Evolutionary conservation across 2,888 invertebrate species (phyloP), one percentile per base, ranked within the genome.

Genomic region (Agonopterix subpropinquella): DNA sequence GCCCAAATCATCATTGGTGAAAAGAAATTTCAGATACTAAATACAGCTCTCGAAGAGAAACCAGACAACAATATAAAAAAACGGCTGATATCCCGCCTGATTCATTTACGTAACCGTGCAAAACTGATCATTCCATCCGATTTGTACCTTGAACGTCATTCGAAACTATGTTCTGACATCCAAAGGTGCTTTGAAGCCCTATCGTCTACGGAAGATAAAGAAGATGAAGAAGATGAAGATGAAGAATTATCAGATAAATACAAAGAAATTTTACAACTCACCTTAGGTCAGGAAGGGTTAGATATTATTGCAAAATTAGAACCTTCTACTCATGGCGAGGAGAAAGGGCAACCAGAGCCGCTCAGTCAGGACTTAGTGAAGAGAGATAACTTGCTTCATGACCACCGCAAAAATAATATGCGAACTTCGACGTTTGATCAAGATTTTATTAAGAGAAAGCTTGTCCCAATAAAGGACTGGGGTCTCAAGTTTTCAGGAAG

Each of bases 391-490:
- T 8, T n/a, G 7, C 8, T 13, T 43, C 3, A 9, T 9, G 7
- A 10, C 7, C 4, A 8, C 8, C 43, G 15, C 13, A 43, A 2
- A 9, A 18, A 43, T 11, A 8, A 15, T 9, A 2, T 43, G 13
- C 8, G 15, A 11, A 43, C 15, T 2, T 45, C 45, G 11, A 36
- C 45, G 2, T 7, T 37, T 11, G 45, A 45, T n/a, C n/a, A 43
- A 18, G 44, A 44, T 11, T 11, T 11, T 4, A 8, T 2, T 11
- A 45, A 41, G 9, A 10, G 50, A 9, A 51, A 51, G 18, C 18
- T 51, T n/a, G 43, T 48, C 5, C 51, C 51, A 1, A 43, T 51
- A 7, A 51, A 45, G 11, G 45, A 51, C 13, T 51, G 51, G 51
- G 51, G 51, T 11, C 13, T 50, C 0, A 47, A 50, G 15, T 51